These are phyloP conservation scores for Percopsis transmontana DNA, from an alignment of 2,113 vertebrate genomes.

Conservation along the genomic window DNA sequence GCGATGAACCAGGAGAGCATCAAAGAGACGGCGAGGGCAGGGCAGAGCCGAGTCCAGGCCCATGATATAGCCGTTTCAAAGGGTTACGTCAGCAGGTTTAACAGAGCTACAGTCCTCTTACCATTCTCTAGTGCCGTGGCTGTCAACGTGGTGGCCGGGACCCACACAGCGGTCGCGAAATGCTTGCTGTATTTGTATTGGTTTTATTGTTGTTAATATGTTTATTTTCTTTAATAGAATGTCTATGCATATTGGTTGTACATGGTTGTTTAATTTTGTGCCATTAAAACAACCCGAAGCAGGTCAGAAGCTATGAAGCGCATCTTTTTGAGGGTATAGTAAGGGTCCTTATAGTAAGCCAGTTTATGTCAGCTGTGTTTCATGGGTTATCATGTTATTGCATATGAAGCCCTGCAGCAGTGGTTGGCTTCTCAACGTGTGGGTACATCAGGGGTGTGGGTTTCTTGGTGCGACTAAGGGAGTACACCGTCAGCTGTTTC, in stretches of 20 bases:
- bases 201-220: not conserved
- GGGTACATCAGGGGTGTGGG: not conserved
- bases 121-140: not conserved
- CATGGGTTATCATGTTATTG: no score
- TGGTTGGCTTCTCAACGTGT: constrained; percentile 7
- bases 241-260: not conserved
- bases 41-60: constrained; percentile 36
- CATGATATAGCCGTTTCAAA: constrained; percentile 30
- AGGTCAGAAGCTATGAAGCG: no score
- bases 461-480: not conserved
- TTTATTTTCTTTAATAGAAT: not conserved
- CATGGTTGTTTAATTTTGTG: no score
- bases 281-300: no score
- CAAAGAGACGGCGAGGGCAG: constrained; percentile 41
- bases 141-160: not conserved
- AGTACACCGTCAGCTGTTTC: constrained; percentile 4
- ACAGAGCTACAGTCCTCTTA: constrained; percentile 11
- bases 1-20: constrained; percentile 31
- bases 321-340: no score
- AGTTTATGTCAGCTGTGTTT: no score
- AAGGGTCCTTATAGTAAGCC: no score
- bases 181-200: not conserved
- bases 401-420: constrained; percentile 25
- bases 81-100: constrained; percentile 30
- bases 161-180: not conserved